Percentiles rank a stretch among this genome's conserved stretches.
These are phyloP conservation scores for Tursiops truncatus DNA, from an alignment of 2,113 vertebrate genomes.

Conservation along the genomic window DNA sequence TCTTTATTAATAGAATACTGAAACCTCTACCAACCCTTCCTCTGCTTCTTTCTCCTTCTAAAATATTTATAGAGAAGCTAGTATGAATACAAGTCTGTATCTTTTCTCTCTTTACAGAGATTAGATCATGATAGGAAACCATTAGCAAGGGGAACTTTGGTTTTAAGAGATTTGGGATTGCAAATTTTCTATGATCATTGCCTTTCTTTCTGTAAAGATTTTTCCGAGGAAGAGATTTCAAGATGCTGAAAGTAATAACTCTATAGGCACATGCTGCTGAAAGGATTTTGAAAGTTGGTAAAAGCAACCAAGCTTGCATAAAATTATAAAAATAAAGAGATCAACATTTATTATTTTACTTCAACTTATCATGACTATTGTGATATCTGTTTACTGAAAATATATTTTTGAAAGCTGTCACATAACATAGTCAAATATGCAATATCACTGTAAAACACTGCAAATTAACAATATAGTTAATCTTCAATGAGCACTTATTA, in stretches of 20 bases:
- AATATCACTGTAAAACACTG: background rate
- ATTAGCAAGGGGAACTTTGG: background rate
- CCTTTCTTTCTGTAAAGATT: background rate
- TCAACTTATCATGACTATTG: background rate
- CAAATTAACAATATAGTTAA: background rate
- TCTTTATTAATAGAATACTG: background rate
- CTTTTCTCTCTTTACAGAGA: background rate
- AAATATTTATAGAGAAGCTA: background rate
- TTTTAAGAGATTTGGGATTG: background rate
- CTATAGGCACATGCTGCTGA: background rate
- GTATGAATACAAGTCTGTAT: background rate
- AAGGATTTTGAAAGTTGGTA: background rate
- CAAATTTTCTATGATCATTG: background rate
- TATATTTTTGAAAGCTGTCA: background rate
- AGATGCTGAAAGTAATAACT: background rate
- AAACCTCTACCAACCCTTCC: background rate
- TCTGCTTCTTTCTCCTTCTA: background rate
- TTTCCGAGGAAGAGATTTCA: background rate
- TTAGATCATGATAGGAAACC: background rate
- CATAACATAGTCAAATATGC: background rate
- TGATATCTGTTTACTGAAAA: background rate
- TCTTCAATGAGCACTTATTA: background rate
- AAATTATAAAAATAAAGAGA: background rate
- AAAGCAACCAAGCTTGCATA: background rate
- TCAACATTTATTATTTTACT: background rate